phyloP scores from a whole-genome alignment of 2,113 vertebrate genomes.

The Platichthys flesus region DNA sequence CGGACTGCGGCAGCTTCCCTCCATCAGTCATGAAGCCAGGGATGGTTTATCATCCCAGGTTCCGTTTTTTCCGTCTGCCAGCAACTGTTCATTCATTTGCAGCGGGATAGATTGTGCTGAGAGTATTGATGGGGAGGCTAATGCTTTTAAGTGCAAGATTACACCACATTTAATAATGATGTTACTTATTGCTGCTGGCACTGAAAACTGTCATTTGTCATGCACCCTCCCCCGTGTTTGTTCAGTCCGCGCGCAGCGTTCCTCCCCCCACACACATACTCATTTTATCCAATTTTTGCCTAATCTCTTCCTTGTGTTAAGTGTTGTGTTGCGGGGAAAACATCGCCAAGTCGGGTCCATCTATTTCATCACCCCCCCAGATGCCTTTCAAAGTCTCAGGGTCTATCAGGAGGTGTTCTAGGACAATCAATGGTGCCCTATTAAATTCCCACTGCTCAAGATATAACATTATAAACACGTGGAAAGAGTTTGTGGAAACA shows the following conservation, averaged over 20 bases:
- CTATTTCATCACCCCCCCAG: conserved; percentile 64
- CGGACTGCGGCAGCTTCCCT: conserved; percentile 60
- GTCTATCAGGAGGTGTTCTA: conserved; percentile 54
- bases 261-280: not conserved
- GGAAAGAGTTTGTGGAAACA: conserved; percentile 25
- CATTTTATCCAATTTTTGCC: conserved; percentile 53
- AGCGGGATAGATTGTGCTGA: conserved; percentile 67
- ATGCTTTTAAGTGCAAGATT: conserved; percentile 80
- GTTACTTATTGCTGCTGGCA: conserved; percentile 75
- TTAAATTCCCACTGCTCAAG: conserved; percentile 56
- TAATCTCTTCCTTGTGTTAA: conserved; percentile 54
- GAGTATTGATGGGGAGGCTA: conserved; percentile 75
- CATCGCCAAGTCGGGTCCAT: conserved; percentile 53
- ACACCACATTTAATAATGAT: conserved; percentile 81
- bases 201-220: conserved; percentile 70
- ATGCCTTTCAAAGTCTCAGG: conserved; percentile 56
- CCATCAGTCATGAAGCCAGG: conserved; percentile 70
- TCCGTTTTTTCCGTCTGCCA: conserved; percentile 63
- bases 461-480: conserved; percentile 55
- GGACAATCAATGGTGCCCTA: conserved; percentile 55
- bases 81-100: conserved; percentile 74
- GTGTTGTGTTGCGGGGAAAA: conserved; percentile 35
- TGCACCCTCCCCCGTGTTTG: conserved; percentile 53
- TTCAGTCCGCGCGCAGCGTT: conserved; percentile 2
- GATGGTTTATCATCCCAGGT: conserved; percentile 78